Evolutionary conservation across 2,113 vertebrate genomes (phyloP), one percentile per base, ranked within the genome.

Genomic region (Mola mola): DNA sequence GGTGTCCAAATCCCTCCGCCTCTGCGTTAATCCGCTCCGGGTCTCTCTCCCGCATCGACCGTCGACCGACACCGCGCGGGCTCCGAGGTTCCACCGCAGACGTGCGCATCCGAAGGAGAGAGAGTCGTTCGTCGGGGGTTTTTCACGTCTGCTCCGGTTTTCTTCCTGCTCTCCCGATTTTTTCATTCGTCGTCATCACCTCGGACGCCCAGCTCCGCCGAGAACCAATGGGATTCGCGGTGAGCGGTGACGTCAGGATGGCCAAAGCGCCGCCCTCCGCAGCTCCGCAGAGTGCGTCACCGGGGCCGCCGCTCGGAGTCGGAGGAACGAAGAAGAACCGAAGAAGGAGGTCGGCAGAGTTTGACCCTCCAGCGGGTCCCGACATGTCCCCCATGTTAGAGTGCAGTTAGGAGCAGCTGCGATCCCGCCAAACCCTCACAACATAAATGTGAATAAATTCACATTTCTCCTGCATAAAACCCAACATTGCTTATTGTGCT

Each of bases 271-370:
- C 47, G 9, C 84, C 82, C 22, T 15, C 60, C 46, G 66, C 42
- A 5, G 64, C 78, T 71, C 71, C 48, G 73, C 80, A 83, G 61
- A 73, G 46, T 72, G 75, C 77, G 85, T 89, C 85, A 84, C 38
- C 5, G n/a, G 16, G 4, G 15, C 7, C 26, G 8, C 5, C 0
- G 58, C 66, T 20, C 72, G 78, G 36, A n/a, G n/a, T n/a, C n/a
- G n/a, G n/a, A n/a, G n/a, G n/a, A n/a, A n/a, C n/a, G n/a, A n/a
- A n/a, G n/a, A n/a, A n/a, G n/a, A n/a, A n/a, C n/a, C n/a, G n/a
- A n/a, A n/a, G n/a, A n/a, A n/a, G n/a, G n/a, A n/a, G n/a, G n/a
- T n/a, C n/a, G n/a, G n/a, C n/a, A n/a, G n/a, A n/a, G n/a, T n/a
- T n/a, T n/a, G n/a, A n/a, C n/a, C n/a, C n/a, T n/a, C n/a, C n/a